These are phyloP conservation scores for Myotis brandtii DNA, from an alignment of 2,113 vertebrate genomes.

Conservation along the genomic window DNA sequence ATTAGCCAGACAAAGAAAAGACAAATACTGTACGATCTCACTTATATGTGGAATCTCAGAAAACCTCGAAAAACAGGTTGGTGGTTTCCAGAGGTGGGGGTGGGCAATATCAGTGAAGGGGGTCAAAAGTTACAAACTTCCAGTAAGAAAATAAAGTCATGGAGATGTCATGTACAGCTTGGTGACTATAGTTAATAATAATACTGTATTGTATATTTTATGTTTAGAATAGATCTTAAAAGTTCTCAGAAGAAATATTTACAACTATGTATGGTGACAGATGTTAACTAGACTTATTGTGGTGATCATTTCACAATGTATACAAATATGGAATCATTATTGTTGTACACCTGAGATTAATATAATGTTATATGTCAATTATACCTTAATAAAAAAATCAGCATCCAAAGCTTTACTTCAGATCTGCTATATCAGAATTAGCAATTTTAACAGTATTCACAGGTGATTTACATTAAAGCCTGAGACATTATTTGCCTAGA, in stretches of 20 bases:
- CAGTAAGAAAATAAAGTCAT: background rate
- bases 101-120: background rate
- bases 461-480: slow-evolving; percentile 30
- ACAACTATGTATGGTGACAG: background rate
- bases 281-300: slow-evolving; percentile 8
- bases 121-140: background rate
- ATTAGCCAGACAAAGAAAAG: background rate
- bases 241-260: background rate
- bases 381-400: background rate
- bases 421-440: background rate
- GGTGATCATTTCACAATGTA: background rate
- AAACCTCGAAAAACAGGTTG: background rate
- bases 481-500: background rate
- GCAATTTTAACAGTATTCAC: background rate
- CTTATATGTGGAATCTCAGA: background rate
- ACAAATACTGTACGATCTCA: background rate
- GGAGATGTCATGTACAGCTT: background rate
- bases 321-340: background rate
- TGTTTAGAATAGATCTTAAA: background rate
- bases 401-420: background rate
- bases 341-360: background rate
- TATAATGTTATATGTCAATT: background rate
- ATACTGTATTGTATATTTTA: background rate
- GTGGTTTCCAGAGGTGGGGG: background rate
- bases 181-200: background rate